Percentiles rank a stretch among this genome's conserved stretches.
Conservation (phyloP, 1,140 invertebrate genomes). For the Aphelenchoides avenae region DNA sequence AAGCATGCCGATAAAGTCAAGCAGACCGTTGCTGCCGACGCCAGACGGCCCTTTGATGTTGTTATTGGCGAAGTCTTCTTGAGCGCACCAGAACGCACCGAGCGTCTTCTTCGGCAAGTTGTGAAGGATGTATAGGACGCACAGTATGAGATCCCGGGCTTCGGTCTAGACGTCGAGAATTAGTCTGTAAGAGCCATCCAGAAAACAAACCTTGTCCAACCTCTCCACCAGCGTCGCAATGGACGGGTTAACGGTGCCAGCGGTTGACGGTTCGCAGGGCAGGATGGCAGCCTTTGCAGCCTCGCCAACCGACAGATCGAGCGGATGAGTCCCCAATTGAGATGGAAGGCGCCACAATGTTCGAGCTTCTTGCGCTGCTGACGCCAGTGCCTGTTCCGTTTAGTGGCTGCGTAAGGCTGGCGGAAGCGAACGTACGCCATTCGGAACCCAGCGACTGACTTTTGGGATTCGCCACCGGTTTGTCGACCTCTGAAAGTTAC, state of each 20-base stretch:
- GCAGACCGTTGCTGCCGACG: conserved; percentile 7
- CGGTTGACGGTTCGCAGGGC: not conserved
- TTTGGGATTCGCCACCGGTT: too few relatives aligned
- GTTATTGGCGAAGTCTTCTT: conserved; percentile 16
- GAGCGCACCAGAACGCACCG: conserved; percentile 31
- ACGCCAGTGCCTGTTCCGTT: too few relatives aligned
- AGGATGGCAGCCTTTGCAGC: conserved; percentile 12
- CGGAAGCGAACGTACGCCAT: too few relatives aligned
- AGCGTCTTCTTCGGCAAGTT: conserved; percentile 65
- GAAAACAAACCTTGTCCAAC: conserved; percentile 63
- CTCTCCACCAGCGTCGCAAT: conserved; percentile 65
- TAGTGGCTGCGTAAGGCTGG: too few relatives aligned
- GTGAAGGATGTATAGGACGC: conserved; percentile 83
- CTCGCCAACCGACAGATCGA: too few relatives aligned
- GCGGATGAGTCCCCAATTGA: too few relatives aligned
- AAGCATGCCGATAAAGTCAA: conserved; percentile 48
- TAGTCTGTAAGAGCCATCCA: conserved; percentile 6
- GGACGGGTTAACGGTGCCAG: conserved; percentile 17
- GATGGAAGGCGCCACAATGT: too few relatives aligned
- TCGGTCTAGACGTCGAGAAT: conserved; percentile 66
- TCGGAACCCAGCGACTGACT: too few relatives aligned
- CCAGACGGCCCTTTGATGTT: not conserved
- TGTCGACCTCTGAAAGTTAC: too few relatives aligned
- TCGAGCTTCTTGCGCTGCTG: too few relatives aligned
- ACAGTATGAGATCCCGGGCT: conserved; percentile 80